Base-by-base conservation (phyloP, 2,888 invertebrate genomes). In the Hecatera dysodea region DNA sequence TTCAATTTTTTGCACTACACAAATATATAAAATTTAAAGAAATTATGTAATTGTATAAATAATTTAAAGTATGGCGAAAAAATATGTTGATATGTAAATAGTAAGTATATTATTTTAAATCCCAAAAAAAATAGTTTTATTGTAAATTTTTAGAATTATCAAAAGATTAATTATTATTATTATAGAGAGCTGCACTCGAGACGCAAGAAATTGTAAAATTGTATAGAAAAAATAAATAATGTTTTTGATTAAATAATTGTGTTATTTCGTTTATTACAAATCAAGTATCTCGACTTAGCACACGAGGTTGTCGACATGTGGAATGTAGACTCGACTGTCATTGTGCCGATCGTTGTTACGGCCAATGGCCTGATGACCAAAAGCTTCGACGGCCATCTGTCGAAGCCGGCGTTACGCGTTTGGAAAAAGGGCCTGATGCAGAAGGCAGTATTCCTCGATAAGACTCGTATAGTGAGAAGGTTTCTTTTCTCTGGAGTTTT, bases 191-290 rank as follows among this genome's bases (percentile, higher is more conserved):
- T 91, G 92, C 94, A 93, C 90, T 88, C 87, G 88, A 89, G 86
- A 89, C 89, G 92, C 91, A 88, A 87, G 75, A 77, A 83, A 82
- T 85, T 90, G 93, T 93, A 94, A 93, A 91, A 93, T 93, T 94
- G 91, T 94, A 94, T 92, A 93, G 92, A 92, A 93, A 76, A 93
- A 94, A 94, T 93, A 94, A 94, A 94, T 85, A 87, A 92, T 93
- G 92, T 93, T 93, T 93, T 93, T 92, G 88, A 92, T 88, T 87
- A 83, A 81, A 73, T 22, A 33, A 68, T 74, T 77, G 86, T 88
- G 78, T 89, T n/a, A n/a, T n/a, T n/a, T n/a, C n/a, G n/a, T n/a
- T n/a, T n/a, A n/a, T n/a, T n/a, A n/a, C n/a, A n/a, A n/a, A n/a
- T n/a, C n/a, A n/a, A n/a, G n/a, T n/a, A n/a, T n/a, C n/a, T n/a